These are phyloP conservation scores for Eupristina koningsbergeri DNA, from an alignment of 1,140 invertebrate species.

Conservation along the genomic window DNA sequence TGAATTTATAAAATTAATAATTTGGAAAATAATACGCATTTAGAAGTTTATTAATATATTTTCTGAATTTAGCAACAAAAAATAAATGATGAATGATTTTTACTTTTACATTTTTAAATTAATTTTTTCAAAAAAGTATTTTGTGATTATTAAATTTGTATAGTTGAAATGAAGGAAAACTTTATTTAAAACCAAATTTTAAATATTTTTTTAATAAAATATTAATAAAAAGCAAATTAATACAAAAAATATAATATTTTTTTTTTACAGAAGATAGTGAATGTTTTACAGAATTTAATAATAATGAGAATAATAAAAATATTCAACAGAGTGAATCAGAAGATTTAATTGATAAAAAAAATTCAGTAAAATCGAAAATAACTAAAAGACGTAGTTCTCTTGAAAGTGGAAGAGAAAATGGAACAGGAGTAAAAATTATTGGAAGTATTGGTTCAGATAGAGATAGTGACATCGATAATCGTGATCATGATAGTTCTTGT, in stretches of 20 bases:
- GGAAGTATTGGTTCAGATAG: neutral
- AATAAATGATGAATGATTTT: too few species aligned
- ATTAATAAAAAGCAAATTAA: too few species aligned
- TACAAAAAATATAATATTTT: neutral
- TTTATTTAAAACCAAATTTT: too few species aligned
- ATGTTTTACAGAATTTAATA: neutral
- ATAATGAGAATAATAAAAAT: neutral
- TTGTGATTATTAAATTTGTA: too few species aligned
- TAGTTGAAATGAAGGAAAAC: too few species aligned
- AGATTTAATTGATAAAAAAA: constrained; percentile 56
- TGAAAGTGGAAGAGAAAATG: constrained; percentile 72
- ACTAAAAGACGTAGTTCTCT: constrained; percentile 74
- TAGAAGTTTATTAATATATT: too few species aligned
- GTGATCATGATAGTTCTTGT: constrained; percentile 68
- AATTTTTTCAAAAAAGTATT: too few species aligned
- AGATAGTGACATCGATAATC: constrained; percentile 68
- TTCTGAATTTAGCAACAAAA: too few species aligned
- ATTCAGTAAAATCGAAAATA: constrained; percentile 64
- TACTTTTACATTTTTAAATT: too few species aligned
- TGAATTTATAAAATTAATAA: too few species aligned
- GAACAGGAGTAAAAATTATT: constrained; percentile 59
- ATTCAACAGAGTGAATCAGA: neutral
- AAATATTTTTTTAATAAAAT: too few species aligned
- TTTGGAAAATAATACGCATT: too few species aligned
- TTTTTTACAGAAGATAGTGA: constrained; percentile 27